A percentile compares a stretch with the other conserved stretches of the same genome.
Conservation (phyloP, 2,113 vertebrate species). For the Amphiprion percula region DNA sequence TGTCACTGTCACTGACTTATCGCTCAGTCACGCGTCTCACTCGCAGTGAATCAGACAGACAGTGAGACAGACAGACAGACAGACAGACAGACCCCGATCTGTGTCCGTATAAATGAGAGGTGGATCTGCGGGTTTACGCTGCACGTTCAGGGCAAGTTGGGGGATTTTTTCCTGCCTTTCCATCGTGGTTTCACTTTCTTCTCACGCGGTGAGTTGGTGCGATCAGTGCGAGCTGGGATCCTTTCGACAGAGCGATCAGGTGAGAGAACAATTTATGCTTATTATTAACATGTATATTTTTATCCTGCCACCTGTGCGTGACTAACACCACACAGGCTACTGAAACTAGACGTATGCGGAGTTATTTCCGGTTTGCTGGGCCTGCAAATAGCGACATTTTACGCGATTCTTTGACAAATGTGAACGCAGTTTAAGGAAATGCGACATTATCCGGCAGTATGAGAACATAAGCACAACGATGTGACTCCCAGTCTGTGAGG, state of each 20-base stretch:
- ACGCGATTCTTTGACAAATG: too few species aligned
- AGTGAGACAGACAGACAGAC: too few species aligned
- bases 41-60: conserved; percentile 2
- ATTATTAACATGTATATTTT: background rate
- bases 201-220: background rate
- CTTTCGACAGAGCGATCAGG: too few species aligned
- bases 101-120: conserved; percentile 35
- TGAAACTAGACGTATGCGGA: background rate
- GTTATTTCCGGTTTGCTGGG: background rate
- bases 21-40: conserved; percentile 68
- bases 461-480: too few species aligned
- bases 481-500: too few species aligned
- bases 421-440: too few species aligned
- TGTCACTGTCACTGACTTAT: conserved; percentile 27
- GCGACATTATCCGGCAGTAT: too few species aligned
- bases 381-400: too few species aligned
- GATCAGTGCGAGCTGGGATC: background rate
- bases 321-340: too few species aligned
- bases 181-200: conserved; percentile 12
- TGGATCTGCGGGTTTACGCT: accelerated
- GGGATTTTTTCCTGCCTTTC: background rate
- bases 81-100: background rate
- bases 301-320: too few species aligned
- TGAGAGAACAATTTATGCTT: background rate
- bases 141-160: background rate